A percentile compares a stretch with the other conserved stretches of the same genome.
These are phyloP conservation scores for Ophraella communa DNA, from an alignment of 2,888 invertebrate genomes.

Conservation along the genomic window DNA sequence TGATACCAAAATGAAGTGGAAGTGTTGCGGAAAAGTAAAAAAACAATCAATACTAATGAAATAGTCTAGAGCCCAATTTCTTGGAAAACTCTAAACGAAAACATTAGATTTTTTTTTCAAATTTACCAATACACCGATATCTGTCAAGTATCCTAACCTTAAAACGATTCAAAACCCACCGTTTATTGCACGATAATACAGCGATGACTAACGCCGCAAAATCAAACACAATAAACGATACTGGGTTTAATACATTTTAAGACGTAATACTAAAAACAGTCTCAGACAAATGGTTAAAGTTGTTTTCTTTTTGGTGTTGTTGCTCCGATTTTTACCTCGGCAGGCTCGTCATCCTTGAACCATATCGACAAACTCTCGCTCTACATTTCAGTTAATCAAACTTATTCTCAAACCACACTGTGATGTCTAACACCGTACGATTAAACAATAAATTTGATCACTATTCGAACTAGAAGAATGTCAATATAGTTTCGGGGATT, in stretches of 20 bases:
- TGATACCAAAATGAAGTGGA: not conserved
- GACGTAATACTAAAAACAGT: not conserved
- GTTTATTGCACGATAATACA: not conserved
- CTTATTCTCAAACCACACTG: not conserved
- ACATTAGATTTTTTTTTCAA: not conserved
- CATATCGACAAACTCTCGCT: not conserved
- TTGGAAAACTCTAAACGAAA: not conserved
- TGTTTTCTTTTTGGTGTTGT: not conserved
- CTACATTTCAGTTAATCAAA: not conserved
- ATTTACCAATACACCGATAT: not conserved
- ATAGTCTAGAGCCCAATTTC: not conserved
- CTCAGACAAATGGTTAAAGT: not conserved
- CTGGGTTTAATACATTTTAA: not conserved
- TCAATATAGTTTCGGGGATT: not conserved
- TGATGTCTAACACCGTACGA: not conserved
- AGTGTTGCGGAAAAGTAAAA: not conserved
- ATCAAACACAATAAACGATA: not conserved
- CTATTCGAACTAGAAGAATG: not conserved
- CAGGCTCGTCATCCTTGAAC: not conserved
- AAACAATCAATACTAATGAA: not conserved
- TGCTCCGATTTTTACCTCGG: not conserved
- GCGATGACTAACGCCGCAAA: not conserved
- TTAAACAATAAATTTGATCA: constrained; percentile 1
- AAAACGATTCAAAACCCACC: not conserved
- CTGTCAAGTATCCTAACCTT: not conserved